Conservation (phyloP, 1,140 invertebrate genomes). For the Drosophila equinoxialis region DNA sequence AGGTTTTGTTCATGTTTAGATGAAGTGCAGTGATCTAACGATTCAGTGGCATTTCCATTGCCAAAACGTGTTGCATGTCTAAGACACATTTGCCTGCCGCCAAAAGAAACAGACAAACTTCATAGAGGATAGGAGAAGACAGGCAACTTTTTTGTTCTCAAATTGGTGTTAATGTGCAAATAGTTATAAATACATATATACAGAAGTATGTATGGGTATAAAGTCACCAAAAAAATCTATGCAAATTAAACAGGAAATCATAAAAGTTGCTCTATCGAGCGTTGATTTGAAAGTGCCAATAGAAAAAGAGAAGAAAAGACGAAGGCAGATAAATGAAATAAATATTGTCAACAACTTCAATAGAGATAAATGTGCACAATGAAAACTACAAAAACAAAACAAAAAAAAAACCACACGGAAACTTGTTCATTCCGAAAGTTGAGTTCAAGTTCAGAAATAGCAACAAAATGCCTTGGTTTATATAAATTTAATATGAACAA, state of each 20-base stretch:
- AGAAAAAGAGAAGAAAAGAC: constrained; percentile 34
- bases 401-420: constrained; percentile 31
- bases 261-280: constrained; percentile 18
- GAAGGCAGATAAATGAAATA: constrained; percentile 23
- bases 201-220: neutral
- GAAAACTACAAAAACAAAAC: constrained; percentile 25
- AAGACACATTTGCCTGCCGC: neutral
- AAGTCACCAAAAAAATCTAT: constrained; percentile 30
- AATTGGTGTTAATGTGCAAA: constrained; percentile 40
- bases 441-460: constrained; percentile 59
- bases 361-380: constrained; percentile 41
- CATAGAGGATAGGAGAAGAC: neutral
- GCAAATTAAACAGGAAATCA: constrained; percentile 70
- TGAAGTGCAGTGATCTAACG: neutral
- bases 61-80: constrained; percentile 8
- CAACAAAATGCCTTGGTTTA: constrained; percentile 17
- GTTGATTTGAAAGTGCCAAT: constrained; percentile 61
- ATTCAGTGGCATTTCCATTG: neutral
- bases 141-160: neutral
- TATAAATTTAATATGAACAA: constrained; percentile 28
- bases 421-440: constrained; percentile 61
- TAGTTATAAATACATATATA: neutral
- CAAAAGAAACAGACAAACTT: neutral
- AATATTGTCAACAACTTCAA: constrained; percentile 27
- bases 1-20: neutral